Percentiles rank a stretch among this genome's conserved stretches.
These are phyloP conservation scores for Coilia nasus DNA, from an alignment of 2,797 vertebrate genomes.

Conservation along the genomic window DNA sequence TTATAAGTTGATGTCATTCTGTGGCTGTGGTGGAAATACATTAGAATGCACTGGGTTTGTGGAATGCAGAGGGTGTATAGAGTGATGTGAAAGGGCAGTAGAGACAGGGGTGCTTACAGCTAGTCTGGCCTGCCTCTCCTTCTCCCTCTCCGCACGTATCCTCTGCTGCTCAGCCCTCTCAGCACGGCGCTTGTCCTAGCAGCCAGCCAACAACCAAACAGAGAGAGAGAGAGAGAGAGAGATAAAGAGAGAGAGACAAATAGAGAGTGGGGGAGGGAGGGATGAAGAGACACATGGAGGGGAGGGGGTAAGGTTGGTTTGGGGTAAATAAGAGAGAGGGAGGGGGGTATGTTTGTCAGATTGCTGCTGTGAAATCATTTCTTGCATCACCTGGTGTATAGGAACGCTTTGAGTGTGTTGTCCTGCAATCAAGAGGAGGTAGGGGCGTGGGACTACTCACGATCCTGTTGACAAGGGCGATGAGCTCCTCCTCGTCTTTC, in stretches of 20 bases:
- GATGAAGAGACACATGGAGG: too few species aligned
- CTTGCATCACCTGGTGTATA: neutral
- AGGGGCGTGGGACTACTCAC: slow-evolving; percentile 68
- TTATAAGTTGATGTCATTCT: neutral
- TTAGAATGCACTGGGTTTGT: neutral
- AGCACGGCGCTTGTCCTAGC: slow-evolving; percentile 91
- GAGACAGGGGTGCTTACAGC: slow-evolving; percentile 73
- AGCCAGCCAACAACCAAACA: slow-evolving; percentile 35
- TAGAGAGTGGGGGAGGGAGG: neutral
- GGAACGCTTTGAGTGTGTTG: neutral
- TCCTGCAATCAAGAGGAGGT: neutral
- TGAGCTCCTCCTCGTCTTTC: slow-evolving; percentile 95
- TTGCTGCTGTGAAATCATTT: neutral
- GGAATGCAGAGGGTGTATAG: neutral
- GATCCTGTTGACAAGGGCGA: slow-evolving; percentile 92
- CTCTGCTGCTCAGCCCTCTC: slow-evolving; percentile 95
- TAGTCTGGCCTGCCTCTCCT: slow-evolving; percentile 89
- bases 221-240: slow-evolving; percentile 2
- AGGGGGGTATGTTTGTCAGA: neutral
- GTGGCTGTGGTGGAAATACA: neutral
- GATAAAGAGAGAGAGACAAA: neutral
- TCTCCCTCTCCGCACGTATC: slow-evolving; percentile 88
- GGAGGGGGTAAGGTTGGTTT: too few species aligned
- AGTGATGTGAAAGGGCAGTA: neutral
- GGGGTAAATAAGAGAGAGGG: too few species aligned